Base-by-base conservation (phyloP, 2,113 vertebrate genomes). In the Coreoperca whiteheadi region DNA sequence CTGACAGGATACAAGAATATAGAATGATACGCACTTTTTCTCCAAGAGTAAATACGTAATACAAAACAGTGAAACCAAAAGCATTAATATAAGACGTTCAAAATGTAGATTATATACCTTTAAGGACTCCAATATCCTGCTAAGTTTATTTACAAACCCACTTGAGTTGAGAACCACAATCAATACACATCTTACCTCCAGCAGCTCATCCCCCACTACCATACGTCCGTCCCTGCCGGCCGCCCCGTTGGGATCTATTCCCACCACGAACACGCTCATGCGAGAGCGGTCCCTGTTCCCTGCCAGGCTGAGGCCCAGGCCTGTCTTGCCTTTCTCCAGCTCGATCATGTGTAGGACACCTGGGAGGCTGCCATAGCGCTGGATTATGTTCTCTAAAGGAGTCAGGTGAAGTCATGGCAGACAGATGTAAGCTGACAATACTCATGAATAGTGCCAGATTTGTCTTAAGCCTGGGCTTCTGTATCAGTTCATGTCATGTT, bases 221-320 rank as follows among this genome's bases (percentile, higher is more conserved):
- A 99, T 95, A 23, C 97, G 96, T 56, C 97, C 97, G 50, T 99
- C 98, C 93, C 91, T 96, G n/a, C 97, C 97, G 9, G 97, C 98
- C 34, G 98, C 98, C 82, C 98, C 98, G 41, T 89, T 96, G 91
- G 98, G 97, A 83, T 99, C 98, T 82, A 99, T 99, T 66, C 98
- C 98, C 92, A 99, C 98, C 86, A 99, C 93, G 78, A 99, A 99
- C 75, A 98, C 98, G 75, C 98, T 99, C 98, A 99, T 99, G 84
- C 97, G 96, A 28, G 97, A 96, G 84, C 98, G 96, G 92, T 99
- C 98, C 92, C 96, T 96, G 94, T 99, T 99, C 34, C 98, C 98
- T 39, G 98, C 98, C 92, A 99, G 96, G 93, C 98, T 99, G 81
- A 99, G 97, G 71, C 98, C 98, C 94, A 99, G 95, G 75, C 98